Evolutionary conservation across 1,140 invertebrate genomes (phyloP).

Genomic region (Tetragonula clypearis): DNA sequence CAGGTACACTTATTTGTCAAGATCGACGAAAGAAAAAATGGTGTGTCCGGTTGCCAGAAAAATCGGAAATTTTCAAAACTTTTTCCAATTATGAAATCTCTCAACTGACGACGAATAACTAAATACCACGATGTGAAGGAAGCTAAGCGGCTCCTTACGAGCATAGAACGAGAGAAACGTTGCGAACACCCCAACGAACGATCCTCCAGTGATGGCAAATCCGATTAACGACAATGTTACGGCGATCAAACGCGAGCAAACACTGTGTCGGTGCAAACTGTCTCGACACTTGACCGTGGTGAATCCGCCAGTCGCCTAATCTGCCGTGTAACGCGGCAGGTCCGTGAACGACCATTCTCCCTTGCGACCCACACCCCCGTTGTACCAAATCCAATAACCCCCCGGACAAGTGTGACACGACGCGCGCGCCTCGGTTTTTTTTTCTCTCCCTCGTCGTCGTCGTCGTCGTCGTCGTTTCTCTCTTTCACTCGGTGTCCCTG

Average conservation of each 20-base stretch:
- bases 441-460: not conserved
- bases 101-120: no score
- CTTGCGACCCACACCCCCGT: slow-evolving; percentile 34
- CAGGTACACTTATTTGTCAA: no score
- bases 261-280: not conserved
- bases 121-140: no score
- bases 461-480: no score
- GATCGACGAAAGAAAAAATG: no score
- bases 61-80: no score
- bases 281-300: slow-evolving; percentile 76
- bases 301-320: slow-evolving; percentile 74
- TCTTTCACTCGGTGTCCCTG: not conserved
- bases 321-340: slow-evolving; percentile 78
- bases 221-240: not conserved
- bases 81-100: no score
- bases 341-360: slow-evolving; percentile 48
- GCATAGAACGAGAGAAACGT: not conserved
- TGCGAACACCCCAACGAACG: not conserved
- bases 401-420: slow-evolving; percentile 76
- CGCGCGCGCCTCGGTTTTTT: slow-evolving; percentile 13
- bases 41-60: no score
- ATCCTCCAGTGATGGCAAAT: not conserved
- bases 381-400: slow-evolving; percentile 78
- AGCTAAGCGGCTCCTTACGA: not conserved
- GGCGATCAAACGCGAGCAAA: slow-evolving; percentile 4